A percentile compares a stretch with the other conserved stretches of the same genome.
phyloP scores from a whole-genome alignment of 2,113 vertebrate species.

The Atlantisia rogersi region DNA sequence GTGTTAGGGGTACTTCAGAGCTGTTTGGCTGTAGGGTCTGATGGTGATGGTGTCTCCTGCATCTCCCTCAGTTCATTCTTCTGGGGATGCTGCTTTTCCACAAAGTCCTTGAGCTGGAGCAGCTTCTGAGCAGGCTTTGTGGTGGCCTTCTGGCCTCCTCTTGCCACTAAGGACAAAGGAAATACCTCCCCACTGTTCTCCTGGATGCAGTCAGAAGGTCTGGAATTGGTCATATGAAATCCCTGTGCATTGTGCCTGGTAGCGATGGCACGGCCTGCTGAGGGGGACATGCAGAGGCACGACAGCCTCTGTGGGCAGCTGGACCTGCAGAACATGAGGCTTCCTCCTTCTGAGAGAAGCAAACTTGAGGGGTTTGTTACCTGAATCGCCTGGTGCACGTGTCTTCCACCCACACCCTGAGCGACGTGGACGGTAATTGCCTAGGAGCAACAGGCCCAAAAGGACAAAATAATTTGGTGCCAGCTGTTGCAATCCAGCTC shows the following conservation, averaged over 20 bases:
- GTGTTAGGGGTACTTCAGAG: slow-evolving; percentile 13
- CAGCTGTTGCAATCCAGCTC: not conserved
- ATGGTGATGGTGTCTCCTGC: not conserved
- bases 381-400: too few species aligned
- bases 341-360: not conserved
- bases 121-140: not conserved
- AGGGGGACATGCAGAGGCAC: not conserved
- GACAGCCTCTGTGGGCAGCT: not conserved
- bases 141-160: not conserved
- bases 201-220: not conserved
- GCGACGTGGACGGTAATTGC: not conserved
- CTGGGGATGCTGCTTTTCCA: too few species aligned
- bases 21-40: not conserved
- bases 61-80: not conserved
- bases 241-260: not conserved
- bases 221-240: not conserved
- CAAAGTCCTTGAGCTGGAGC: not conserved
- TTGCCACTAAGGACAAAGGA: not conserved
- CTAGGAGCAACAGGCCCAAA: not conserved
- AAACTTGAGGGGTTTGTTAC: not conserved
- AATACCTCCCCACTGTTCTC: not conserved
- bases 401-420: not conserved
- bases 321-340: not conserved
- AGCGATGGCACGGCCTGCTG: not conserved
- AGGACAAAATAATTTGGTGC: not conserved